A percentile compares a stretch with the other conserved stretches of the same genome.
Conservation (phyloP, 1,140 invertebrate species). For the Drosophila tani region DNA sequence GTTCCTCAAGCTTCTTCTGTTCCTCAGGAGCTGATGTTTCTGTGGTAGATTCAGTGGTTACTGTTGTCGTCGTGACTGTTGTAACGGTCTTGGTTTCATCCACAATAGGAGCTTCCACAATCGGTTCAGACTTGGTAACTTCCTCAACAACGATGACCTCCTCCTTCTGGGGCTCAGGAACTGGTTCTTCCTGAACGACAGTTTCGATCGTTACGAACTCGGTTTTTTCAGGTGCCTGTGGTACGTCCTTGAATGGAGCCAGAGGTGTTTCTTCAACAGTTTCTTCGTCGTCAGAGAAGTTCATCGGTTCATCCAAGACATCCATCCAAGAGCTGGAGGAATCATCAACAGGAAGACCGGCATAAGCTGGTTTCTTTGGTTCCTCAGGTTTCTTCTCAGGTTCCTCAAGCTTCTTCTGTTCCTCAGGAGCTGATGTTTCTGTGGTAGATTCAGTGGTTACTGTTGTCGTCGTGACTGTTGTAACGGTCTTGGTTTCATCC, state of each 20-base stretch:
- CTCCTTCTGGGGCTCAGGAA: background rate
- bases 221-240: background rate
- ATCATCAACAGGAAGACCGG: slow-evolving; percentile 85
- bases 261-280: slow-evolving; percentile 30
- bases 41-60: slow-evolving; percentile 9
- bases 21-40: slow-evolving; percentile 1
- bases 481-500: too few species aligned
- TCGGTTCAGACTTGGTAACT: background rate
- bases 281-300: slow-evolving; percentile 85
- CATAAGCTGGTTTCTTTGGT: slow-evolving; percentile 77
- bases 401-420: too few species aligned
- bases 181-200: background rate
- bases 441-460: too few species aligned
- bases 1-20: too few species aligned
- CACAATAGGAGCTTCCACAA: background rate
- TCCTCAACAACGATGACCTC: slow-evolving; percentile 2
- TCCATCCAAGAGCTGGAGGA: slow-evolving; percentile 61
- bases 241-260: background rate
- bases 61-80: slow-evolving; percentile 20
- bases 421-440: too few species aligned
- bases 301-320: slow-evolving; percentile 86
- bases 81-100: slow-evolving; percentile 7
- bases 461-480: too few species aligned
- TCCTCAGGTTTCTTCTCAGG: too few species aligned
- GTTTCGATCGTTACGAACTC: background rate